Evolutionary conservation across 2,797 vertebrate genomes (phyloP).

Genomic region (Platyrinchus mystaceus): DNA sequence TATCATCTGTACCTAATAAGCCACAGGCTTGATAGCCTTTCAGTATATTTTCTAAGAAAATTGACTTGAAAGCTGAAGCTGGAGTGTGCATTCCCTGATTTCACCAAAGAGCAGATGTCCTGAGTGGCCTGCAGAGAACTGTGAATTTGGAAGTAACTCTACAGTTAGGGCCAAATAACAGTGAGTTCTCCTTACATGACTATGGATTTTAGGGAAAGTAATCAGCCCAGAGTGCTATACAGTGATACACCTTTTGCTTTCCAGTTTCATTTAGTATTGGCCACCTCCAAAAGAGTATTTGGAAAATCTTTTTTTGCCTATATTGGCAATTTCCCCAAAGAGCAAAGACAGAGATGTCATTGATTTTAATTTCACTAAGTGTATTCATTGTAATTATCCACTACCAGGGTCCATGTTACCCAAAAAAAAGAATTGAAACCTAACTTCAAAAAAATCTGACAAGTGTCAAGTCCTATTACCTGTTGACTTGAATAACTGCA

Average conservation of each 20-base stretch:
- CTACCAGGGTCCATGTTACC: background rate
- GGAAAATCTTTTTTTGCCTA: background rate
- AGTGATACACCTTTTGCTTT: background rate
- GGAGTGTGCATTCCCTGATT: background rate
- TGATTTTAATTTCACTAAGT: background rate
- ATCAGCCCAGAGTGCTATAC: background rate
- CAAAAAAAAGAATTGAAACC: constrained; percentile 12
- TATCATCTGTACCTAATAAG: background rate
- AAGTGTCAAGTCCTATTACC: constrained; percentile 38
- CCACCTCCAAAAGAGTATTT: background rate
- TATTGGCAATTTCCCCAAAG: background rate
- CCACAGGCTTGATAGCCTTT: background rate
- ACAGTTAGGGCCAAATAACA: background rate
- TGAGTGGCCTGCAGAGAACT: background rate
- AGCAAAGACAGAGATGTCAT: background rate
- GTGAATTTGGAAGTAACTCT: background rate
- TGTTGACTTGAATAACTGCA: constrained; percentile 21
- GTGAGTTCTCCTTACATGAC: background rate
- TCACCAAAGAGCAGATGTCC: background rate
- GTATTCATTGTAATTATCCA: background rate
- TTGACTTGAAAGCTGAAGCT: background rate
- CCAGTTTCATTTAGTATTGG: background rate
- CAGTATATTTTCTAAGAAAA: background rate
- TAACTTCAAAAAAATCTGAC: constrained; percentile 34
- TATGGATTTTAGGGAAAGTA: background rate